Evolutionary conservation across 2,113 vertebrate species (phyloP), one percentile per base, ranked within the genome.

Genomic region (Mesoclemmys tuberculata): DNA sequence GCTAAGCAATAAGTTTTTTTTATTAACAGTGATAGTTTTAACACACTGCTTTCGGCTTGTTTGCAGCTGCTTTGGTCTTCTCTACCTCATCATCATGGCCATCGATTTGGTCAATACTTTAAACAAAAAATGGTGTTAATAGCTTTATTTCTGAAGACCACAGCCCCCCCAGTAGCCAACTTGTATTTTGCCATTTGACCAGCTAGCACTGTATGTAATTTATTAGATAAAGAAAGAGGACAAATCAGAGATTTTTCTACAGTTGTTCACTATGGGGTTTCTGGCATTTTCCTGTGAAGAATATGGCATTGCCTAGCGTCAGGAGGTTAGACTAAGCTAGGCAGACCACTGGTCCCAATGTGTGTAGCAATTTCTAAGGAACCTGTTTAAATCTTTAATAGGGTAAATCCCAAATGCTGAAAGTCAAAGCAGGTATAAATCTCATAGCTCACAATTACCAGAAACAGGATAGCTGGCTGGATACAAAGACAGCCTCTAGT

Each of bases 381-480:
- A 87, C 38, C 61, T 85, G 49, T 27, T 55, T 10, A 91, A 54
- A 52, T 93, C 1, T n/a, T 81, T 88, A 83, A 77, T 48, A 54
- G 51, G 87, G 82, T 75, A 87, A 96, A 85, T 82, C 74, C 58
- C 56, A 92, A 71, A 44, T 0, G 16, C 71, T 92, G 35, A 89
- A 58, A 27, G 79, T 51, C 75, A 94, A 61, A 84, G 92, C 24
- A 92, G 56, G 84, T 54, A 68, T 71, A 89, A 84, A 64, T 21
- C 27, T 81, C 85, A 61, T 48, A 74, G 68, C 89, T 87, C n/a
- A 38, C 55, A 87, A 82, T 55, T 84, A 38, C 5, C 0, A 0
- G 29, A 24, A 1, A 2, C 75, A 75, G 82, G 54, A 46, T 0
- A 0, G 24, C 68, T 79, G 84, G 41, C 48, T 0, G 0, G 27